Evolutionary conservation across 2,797 vertebrate genomes (phyloP).

Genomic region (Choloepus didactylus): DNA sequence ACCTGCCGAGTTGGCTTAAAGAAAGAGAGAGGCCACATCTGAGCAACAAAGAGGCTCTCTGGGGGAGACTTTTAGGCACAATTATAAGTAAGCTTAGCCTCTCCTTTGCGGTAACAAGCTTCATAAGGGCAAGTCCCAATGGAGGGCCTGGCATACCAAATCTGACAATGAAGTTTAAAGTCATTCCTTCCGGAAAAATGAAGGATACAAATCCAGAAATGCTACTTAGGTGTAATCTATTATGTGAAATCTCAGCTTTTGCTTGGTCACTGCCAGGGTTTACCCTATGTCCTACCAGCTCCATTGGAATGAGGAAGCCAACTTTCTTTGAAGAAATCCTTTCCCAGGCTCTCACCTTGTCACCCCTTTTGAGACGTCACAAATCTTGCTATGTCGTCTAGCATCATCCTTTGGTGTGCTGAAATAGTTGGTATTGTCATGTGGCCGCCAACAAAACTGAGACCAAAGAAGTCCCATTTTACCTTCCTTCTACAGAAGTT

Average conservation of each 20-base stretch:
- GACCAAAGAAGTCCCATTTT: neutral
- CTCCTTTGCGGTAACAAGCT: no score
- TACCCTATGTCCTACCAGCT: neutral
- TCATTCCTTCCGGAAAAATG: neutral
- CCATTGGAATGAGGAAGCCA: neutral
- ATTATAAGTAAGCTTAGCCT: no score
- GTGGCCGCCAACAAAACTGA: neutral
- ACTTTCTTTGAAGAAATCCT: constrained; percentile 25
- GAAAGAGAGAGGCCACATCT: no score
- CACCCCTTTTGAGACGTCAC: neutral
- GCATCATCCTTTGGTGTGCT: neutral
- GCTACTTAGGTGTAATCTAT: neutral
- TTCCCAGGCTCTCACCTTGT: neutral
- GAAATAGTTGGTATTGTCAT: neutral
- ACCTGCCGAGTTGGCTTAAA: no score
- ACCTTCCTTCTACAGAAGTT: neutral
- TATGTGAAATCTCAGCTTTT: neutral
- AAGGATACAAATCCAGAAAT: neutral
- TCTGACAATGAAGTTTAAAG: neutral
- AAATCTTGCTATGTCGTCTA: no score
- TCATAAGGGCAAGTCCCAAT: no score
- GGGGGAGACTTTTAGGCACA: no score
- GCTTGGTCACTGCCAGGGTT: neutral
- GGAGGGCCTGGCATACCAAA: no score
- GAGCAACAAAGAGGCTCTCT: no score